phyloP scores from a whole-genome alignment of 2,888 invertebrate species.

The Spodoptera littoralis region DNA sequence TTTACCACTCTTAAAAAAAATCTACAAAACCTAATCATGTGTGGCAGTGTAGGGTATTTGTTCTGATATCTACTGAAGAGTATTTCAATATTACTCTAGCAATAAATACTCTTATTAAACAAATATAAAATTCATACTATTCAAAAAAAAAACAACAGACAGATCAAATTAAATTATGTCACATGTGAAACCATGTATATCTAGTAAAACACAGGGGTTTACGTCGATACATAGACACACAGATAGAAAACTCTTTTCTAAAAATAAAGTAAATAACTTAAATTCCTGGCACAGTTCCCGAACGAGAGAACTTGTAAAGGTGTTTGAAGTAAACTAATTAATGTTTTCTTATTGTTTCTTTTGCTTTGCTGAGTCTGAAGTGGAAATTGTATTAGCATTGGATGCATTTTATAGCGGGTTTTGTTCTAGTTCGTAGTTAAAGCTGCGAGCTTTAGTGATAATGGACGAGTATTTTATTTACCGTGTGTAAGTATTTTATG shows the following conservation, averaged over 20 bases:
- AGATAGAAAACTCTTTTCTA: slow-evolving; percentile 3
- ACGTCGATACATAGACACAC: slow-evolving; percentile 6
- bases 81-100: too few species aligned
- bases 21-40: too few species aligned
- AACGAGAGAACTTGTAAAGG: slow-evolving; percentile 20
- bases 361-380: slow-evolving; percentile 8
- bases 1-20: too few species aligned
- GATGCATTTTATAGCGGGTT: slow-evolving; percentile 6
- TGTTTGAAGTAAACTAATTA: slow-evolving; percentile 39
- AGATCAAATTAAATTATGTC: slow-evolving; percentile 35
- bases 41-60: too few species aligned
- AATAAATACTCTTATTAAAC: not conserved
- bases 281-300: slow-evolving; percentile 19
- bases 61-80: too few species aligned
- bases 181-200: slow-evolving; percentile 32
- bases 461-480: too few species aligned
- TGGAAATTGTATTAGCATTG: slow-evolving; percentile 30
- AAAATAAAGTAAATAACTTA: slow-evolving; percentile 19
- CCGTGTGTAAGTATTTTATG: too few species aligned
- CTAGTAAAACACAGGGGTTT: slow-evolving; percentile 9
- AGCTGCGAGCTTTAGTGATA: not conserved
- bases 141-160: slow-evolving; percentile 12
- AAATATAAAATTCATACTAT: not conserved
- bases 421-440: not conserved
- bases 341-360: slow-evolving; percentile 36